Evolutionary conservation across 2,113 vertebrate genomes (phyloP).

Genomic region (Solenodon paradoxus): DNA sequence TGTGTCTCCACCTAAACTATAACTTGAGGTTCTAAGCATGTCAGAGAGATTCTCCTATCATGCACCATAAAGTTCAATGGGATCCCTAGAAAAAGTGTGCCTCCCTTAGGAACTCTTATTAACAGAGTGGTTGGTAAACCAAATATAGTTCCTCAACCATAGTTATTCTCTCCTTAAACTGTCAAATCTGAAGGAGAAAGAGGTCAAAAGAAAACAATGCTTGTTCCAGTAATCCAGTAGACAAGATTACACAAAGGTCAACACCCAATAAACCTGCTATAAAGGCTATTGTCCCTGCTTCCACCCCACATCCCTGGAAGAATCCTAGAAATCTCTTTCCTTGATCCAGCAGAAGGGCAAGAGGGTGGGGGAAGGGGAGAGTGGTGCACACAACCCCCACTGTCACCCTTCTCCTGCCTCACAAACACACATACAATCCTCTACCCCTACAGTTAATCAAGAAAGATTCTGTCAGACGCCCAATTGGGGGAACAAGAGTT

Average conservation of each 20-base stretch:
- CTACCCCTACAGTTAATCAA: neutral
- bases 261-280: neutral
- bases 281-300: neutral
- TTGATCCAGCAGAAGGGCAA: too few species aligned
- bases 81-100: neutral
- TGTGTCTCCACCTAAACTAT: neutral
- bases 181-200: neutral
- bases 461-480: too few species aligned
- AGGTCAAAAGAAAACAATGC: neutral
- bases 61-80: neutral
- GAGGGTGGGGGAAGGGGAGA: too few species aligned
- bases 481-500: too few species aligned
- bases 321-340: too few species aligned
- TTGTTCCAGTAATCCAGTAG: neutral
- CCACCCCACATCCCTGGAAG: neutral
- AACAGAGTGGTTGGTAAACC: neutral
- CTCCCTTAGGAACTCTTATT: neutral
- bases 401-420: neutral
- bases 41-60: neutral
- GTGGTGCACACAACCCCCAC: neutral
- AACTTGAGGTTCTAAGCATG: neutral
- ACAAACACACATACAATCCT: neutral
- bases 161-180: neutral
- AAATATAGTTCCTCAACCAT: neutral
- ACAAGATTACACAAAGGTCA: neutral